Evolutionary conservation across 2,113 vertebrate species (phyloP).

Genomic region (pig (Sus scrofa)): DNA sequence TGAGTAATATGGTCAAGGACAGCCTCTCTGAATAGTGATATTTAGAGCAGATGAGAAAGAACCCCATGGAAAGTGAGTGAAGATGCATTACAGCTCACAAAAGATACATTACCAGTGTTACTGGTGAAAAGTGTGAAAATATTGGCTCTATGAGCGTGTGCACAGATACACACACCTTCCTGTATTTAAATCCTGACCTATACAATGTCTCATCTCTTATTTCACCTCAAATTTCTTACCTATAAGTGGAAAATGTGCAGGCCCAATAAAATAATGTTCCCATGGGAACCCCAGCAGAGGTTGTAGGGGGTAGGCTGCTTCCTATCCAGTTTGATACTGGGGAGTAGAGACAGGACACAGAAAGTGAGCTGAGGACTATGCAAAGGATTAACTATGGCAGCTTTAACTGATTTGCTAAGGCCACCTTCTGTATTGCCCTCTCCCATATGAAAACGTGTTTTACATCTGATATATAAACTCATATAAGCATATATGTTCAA

Average conservation of each 20-base stretch:
- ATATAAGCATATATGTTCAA: too few species aligned
- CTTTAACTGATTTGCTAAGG: neutral
- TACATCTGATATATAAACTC: neutral
- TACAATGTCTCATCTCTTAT: neutral
- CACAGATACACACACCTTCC: too few species aligned
- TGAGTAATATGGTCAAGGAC: neutral
- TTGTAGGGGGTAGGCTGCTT: neutral
- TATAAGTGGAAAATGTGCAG: neutral
- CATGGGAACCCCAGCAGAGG: neutral
- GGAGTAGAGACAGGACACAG: neutral
- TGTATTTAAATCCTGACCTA: neutral
- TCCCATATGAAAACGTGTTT: neutral
- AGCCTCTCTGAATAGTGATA: neutral
- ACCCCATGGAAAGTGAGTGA: neutral
- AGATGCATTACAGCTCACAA: neutral
- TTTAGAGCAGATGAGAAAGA: neutral
- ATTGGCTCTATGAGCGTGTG: neutral
- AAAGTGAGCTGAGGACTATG: neutral
- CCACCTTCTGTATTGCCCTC: neutral
- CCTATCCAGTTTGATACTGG: neutral
- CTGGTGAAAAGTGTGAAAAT: neutral
- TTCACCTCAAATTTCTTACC: neutral
- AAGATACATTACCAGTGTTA: neutral
- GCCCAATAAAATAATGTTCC: neutral
- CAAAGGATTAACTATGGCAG: neutral